Base-by-base conservation (phyloP, 2,888 invertebrate genomes). In the Scelioninae gen. 2 region DNA sequence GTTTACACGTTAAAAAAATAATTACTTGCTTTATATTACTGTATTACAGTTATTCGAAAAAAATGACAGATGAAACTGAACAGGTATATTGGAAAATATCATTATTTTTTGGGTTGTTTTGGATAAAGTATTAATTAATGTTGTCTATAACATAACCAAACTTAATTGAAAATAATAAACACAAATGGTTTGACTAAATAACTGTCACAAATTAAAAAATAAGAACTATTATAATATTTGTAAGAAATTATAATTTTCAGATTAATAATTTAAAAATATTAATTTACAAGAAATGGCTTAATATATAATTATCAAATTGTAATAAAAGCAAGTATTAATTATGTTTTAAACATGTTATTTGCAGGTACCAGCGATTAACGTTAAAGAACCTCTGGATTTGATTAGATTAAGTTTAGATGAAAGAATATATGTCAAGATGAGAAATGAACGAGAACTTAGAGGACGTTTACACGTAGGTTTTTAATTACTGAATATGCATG, bases 371-470 rank as follows among this genome's bases (percentile, higher is more conserved):
- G 93, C 94, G 25, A 93, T 95, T 86, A 94, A 95, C 57, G 96
- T 99, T 0, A 98, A 99, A 86, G 99, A 99, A 86, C 99, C 99
- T 0, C 88, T 99, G 45, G 99, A 99, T 89, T 89, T 99, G 53
- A 96, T 99, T 76, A 91, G 98, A 72, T 90, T 99, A 9, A 98
- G 98, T 88, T 90, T 99, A 78, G 99, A 99, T 88, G 99, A 99
- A 86, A 91, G 96, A 81, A 98, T 99, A 83, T 98, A 97, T 82
- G 98, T 99, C 0, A 99, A 99, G 89, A 98, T 99, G 98, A 91
- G 98, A 60, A 98, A 97, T 86, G 98, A 99, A 84, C 90, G 99
- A 65, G 99, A 99, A 88, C 89, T 99, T n/a, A 89, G 95, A 69
- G 98, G 98, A 4, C 90, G 96, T 82, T 88, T 99, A 60, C 97